Conservation (phyloP, 2,113 vertebrate genomes). For the Caranx ignobilis region DNA sequence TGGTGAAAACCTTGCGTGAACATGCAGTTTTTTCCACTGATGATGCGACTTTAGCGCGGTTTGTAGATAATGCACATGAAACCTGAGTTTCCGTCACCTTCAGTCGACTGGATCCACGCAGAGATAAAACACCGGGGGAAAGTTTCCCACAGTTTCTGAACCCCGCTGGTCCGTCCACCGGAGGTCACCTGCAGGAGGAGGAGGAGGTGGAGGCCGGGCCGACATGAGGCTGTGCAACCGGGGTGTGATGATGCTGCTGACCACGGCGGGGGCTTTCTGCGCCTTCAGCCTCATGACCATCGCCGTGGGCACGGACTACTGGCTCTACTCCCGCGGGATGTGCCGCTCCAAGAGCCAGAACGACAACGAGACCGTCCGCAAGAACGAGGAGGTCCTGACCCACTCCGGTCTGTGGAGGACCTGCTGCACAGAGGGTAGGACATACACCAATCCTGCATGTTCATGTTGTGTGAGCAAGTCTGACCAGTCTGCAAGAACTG, state of each 20-base stretch:
- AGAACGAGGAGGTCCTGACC: conserved; percentile 98
- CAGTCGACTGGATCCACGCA: conserved; percentile 24
- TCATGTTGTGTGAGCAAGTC: too few species aligned
- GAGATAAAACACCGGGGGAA: conserved; percentile 24
- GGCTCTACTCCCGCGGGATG: conserved; percentile 95
- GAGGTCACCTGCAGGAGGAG: conserved; percentile 7
- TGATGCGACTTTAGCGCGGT: background rate
- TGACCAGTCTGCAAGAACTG: too few species aligned
- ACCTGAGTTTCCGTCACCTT: conserved; percentile 1
- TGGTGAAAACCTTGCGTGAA: background rate
- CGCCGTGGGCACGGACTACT: conserved; percentile 98
- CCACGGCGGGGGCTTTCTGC: conserved; percentile 95
- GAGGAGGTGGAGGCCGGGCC: conserved; percentile 58
- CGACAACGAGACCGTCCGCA: conserved; percentile 95
- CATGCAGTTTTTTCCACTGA: background rate
- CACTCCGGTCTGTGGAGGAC: conserved; percentile 97
- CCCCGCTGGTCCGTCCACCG: background rate
- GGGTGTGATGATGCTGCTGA: conserved; percentile 94
- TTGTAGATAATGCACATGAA: conserved; percentile 21
- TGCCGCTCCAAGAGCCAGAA: conserved; percentile 91
- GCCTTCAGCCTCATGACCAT: conserved; percentile 99
- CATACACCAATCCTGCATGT: background rate
- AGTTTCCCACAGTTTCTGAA: conserved; percentile 32
- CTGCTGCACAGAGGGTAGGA: conserved; percentile 95
- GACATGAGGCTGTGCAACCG: conserved; percentile 94